phyloP scores from a whole-genome alignment of 2,888 invertebrate species.

The Blastobasis lacticolella region DNA sequence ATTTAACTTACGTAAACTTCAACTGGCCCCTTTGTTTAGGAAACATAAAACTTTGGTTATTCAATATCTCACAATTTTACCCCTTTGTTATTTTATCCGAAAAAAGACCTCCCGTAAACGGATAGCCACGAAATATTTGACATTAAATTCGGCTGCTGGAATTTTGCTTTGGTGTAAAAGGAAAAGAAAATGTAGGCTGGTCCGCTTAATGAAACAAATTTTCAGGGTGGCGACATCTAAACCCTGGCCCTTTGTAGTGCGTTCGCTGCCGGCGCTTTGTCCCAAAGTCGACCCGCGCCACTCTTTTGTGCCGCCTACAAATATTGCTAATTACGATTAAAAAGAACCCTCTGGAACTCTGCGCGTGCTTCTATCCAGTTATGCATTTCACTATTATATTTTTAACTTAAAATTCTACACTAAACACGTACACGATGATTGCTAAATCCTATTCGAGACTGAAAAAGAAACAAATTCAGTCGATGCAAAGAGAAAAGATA shows the following conservation, averaged over 20 bases:
- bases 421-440: neutral
- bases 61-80: slow-evolving; percentile 38
- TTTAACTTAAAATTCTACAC: too few relatives aligned
- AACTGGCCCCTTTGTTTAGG: slow-evolving; percentile 7
- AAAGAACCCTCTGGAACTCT: slow-evolving; percentile 35
- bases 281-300: slow-evolving; percentile 43
- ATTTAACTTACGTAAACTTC: slow-evolving; percentile 5
- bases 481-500: too few relatives aligned
- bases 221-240: slow-evolving; percentile 64
- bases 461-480: too few relatives aligned
- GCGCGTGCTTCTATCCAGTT: slow-evolving; percentile 7
- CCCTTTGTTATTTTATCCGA: slow-evolving; percentile 39
- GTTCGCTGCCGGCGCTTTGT: slow-evolving; percentile 43
- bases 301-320: slow-evolving; percentile 57
- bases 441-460: neutral
- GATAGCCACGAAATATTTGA: slow-evolving; percentile 48
- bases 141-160: slow-evolving; percentile 37
- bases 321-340: slow-evolving; percentile 66
- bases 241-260: slow-evolving; percentile 67
- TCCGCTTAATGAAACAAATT: slow-evolving; percentile 69
- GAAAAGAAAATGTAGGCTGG: slow-evolving; percentile 57
- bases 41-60: slow-evolving; percentile 31
- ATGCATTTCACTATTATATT: too few relatives aligned
- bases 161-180: slow-evolving; percentile 41
- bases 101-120: slow-evolving; percentile 42